phyloP scores from a whole-genome alignment of 2,113 vertebrate species.

The Ceuthmochares aereus region DNA sequence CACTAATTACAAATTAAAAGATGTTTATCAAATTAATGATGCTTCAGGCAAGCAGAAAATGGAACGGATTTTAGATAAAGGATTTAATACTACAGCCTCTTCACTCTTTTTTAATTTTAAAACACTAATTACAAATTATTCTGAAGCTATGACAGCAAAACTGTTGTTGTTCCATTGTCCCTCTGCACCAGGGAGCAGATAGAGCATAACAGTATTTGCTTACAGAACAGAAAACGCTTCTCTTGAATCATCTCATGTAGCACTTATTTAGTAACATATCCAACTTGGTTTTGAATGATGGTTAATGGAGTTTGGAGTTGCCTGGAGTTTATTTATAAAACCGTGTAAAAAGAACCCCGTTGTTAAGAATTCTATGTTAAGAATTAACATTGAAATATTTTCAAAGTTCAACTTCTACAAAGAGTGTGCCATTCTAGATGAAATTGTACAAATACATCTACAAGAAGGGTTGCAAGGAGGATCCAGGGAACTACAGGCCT shows the following conservation, averaged over 20 bases:
- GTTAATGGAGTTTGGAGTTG: not conserved
- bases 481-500: too few species aligned
- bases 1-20: constrained; percentile 41
- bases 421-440: not conserved
- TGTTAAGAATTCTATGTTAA: not conserved
- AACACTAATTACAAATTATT: constrained; percentile 1
- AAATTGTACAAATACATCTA: not conserved
- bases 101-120: constrained; percentile 39
- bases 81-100: not conserved
- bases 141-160: not conserved
- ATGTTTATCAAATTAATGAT: constrained; percentile 31
- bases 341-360: too few species aligned
- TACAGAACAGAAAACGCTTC: not conserved
- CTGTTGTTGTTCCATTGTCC: not conserved
- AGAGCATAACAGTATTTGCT: not conserved
- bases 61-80: constrained; percentile 3
- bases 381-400: not conserved
- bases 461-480: too few species aligned
- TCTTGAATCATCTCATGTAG: not conserved
- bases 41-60: not conserved
- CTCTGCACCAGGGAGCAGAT: not conserved
- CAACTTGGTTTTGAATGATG: not conserved
- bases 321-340: not conserved
- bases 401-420: not conserved
- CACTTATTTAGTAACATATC: not conserved